phyloP scores from a whole-genome alignment of 2,113 vertebrate species.

The Lates calcarifer region DNA sequence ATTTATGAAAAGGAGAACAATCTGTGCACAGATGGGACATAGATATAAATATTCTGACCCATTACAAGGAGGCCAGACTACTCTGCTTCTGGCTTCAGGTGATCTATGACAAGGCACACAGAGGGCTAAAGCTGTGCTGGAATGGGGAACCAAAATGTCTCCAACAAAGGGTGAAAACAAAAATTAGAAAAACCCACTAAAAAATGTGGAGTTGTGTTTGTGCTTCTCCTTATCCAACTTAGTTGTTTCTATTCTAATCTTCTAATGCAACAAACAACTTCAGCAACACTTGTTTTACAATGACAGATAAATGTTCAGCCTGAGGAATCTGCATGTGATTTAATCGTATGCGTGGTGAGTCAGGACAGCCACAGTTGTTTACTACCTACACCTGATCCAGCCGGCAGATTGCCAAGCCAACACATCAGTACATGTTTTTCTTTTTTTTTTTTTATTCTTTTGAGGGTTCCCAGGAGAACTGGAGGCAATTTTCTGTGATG shows the following conservation, averaged over 20 bases:
- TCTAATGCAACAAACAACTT: background rate
- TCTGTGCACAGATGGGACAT: constrained; percentile 75
- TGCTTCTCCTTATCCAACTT: background rate
- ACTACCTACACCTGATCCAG: constrained; percentile 53
- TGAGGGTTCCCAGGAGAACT: constrained; percentile 19
- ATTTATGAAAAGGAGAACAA: constrained; percentile 83
- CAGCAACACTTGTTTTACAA: background rate
- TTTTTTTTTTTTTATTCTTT: background rate
- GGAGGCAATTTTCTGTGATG: constrained; percentile 47
- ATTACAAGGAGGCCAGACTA: constrained; percentile 48
- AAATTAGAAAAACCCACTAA: background rate
- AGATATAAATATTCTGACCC: constrained; percentile 80
- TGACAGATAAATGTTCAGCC: background rate
- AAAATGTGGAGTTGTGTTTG: background rate
- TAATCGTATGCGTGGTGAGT: background rate
- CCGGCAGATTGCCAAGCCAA: constrained; percentile 36
- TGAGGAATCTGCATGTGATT: constrained; percentile 1
- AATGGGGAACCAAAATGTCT: constrained; percentile 18
- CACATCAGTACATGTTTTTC: constrained; percentile 14
- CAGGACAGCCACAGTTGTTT: constrained; percentile 41
- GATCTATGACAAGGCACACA: constrained; percentile 42
- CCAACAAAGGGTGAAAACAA: background rate
- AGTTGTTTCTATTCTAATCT: background rate
- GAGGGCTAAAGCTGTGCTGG: background rate
- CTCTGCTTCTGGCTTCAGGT: constrained; percentile 41